Conservation (phyloP, 1,140 invertebrate species). For the Bombus picipes region DNA sequence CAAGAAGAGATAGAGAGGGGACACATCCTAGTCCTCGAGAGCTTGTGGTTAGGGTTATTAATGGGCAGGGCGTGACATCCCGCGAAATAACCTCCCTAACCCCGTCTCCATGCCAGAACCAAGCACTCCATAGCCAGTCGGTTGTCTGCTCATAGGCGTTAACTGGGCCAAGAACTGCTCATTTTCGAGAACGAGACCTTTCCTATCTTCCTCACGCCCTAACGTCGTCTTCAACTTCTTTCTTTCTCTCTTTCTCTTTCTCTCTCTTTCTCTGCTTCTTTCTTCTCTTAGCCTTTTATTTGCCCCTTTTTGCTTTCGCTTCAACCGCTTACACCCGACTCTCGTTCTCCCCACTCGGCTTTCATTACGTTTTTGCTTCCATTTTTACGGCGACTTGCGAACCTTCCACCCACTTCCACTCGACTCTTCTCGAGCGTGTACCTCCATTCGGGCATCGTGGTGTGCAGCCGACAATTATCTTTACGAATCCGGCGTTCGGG, state of each 20-base stretch:
- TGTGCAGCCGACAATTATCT: constrained; percentile 25
- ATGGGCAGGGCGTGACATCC: constrained; percentile 77
- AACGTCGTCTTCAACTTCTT: background rate
- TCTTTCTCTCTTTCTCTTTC: background rate
- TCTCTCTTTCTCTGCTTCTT: background rate
- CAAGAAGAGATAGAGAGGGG: constrained; percentile 40
- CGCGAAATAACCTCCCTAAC: constrained; percentile 73
- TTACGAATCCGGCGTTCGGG: background rate
- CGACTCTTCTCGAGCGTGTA: background rate
- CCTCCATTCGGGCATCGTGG: background rate
- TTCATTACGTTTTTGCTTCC: constrained; percentile 34
- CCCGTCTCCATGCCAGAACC: constrained; percentile 32
- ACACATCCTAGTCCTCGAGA: constrained; percentile 45
- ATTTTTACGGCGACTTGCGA: constrained; percentile 23
- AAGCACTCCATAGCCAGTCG: constrained; percentile 58
- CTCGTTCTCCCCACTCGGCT: background rate
- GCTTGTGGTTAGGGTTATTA: constrained; percentile 76
- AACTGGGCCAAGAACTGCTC: constrained; percentile 73
- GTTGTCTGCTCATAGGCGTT: constrained; percentile 69
- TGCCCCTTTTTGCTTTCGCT: background rate
- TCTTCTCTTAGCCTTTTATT: background rate
- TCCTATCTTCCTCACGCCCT: background rate
- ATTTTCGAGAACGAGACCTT: constrained; percentile 60
- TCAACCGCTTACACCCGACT: background rate
- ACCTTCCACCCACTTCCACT: background rate